Evolutionary conservation across 2,888 invertebrate species (phyloP), one percentile per base, ranked within the genome.

Genomic region (Antheraea assamensis): DNA sequence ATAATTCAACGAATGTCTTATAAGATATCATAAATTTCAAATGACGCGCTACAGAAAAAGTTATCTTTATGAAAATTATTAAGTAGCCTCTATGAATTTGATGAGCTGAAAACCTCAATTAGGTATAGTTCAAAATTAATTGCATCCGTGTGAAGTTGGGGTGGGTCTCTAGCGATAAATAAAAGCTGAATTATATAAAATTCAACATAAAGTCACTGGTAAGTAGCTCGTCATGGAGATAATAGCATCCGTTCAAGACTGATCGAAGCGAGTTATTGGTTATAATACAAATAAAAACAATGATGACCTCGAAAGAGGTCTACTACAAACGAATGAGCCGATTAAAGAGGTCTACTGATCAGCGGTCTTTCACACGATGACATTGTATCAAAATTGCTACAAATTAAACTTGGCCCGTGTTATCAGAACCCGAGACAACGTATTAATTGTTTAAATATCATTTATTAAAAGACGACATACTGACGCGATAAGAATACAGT

Each of bases 281-380:
- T 68, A 68, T 31, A 66, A 35, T 68, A 68, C n/a, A 68, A 68
- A 68, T 35, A 35, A 68, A 68, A 68, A 68, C 68, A 68, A 68
- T 8, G 68, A 35, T 68, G 68, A 68, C 68, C 68, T n/a, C 68
- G 35, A 13, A 68, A 4, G 35, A 68, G 35, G 35, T 35, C 31
- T 21, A 35, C n/a, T 35, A 35, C 42, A 61, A 73, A 73, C 73
- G 58, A 73, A 73, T 73, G 70, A 70, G 58, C 70, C 70, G 70
- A 73, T 73, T 70, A 73, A 73, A 73, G 70, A 58, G 58, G 27
- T 52, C 49, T 71, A 47, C 35, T 74, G 47, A 71, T 71, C 66
- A 71, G 49, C 74, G 68, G 74, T 74, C 74, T 71, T 74, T 74
- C 68, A 74, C 74, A 68, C 71, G 55, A 68, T 52, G 64, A 74